Evolutionary conservation across 2,113 vertebrate species (phyloP), one percentile per base, ranked within the genome.

Genomic region (Mionectes macconnelli): DNA sequence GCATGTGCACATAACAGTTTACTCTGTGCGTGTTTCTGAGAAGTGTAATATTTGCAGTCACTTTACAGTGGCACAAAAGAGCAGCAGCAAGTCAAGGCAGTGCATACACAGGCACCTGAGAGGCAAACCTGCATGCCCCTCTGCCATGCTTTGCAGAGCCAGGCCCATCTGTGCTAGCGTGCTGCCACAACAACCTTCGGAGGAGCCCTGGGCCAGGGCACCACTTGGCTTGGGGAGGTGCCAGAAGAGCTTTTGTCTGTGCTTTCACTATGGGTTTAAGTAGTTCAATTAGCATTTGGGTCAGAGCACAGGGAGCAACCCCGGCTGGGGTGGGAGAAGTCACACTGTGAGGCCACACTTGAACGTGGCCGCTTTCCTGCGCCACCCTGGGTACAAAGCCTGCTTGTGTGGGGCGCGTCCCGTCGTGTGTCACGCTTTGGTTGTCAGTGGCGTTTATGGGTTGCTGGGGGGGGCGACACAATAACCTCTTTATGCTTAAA

Each of bases 141-240:
- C 12, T 30, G 23, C 3, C 3, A 6, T 8, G 45, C 80, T 60
- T 4, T 8, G 62, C 63, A 20, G 67, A 73, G 63, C 44, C 27
- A 1, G 74, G 50, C 60, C 21, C 0, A 0, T 24, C 5, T 10
- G 49, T 49, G 39, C 12, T 1, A 27, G 21, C 2, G 0, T 16
- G 30, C 84, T 92, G 68, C 70, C 5, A 0, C 77, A 7, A 3
- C 7, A 1, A 24, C 47, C 66, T 72, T 6, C 4, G 0, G 52
- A 52, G 62, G 22, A 75, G 64, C 56, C 70, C 16, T 21, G 60
- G 47, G 24, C 56, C 42, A 2, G 69, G 50, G 50, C 3, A 0
- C 57, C 10, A 3, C 25, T 4, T 5, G 1, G 24, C 89, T 9
- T 37, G 72, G 37, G 86, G 59, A 63, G 27, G 16, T 45, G 70